phyloP scores from a whole-genome alignment of 1,140 invertebrate species.

The Epicauta chinensis region DNA sequence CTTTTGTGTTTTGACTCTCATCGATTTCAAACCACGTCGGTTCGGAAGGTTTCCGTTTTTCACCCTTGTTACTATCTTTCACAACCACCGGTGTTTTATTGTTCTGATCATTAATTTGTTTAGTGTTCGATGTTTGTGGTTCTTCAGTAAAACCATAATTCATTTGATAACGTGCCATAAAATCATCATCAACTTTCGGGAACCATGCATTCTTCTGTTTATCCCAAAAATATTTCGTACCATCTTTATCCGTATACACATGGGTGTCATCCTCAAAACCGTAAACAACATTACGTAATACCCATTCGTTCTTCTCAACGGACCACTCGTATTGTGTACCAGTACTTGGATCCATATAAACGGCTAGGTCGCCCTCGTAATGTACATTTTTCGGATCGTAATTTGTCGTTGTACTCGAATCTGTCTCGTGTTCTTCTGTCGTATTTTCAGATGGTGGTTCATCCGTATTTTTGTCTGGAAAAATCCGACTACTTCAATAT shows the following conservation, averaged over 20 bases:
- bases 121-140: background rate
- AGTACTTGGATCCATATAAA: constrained; percentile 66
- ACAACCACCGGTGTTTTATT: constrained; percentile 3
- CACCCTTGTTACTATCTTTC: constrained; percentile 22
- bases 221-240: constrained; percentile 89
- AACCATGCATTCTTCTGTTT: constrained; percentile 87
- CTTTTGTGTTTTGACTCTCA: constrained; percentile 90
- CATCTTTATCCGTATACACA: constrained; percentile 83
- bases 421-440: background rate
- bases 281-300: constrained; percentile 48
- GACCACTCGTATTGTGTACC: constrained; percentile 64
- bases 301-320: constrained; percentile 53
- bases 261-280: constrained; percentile 72
- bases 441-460: background rate
- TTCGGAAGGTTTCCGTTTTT: constrained; percentile 46
- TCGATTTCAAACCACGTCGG: constrained; percentile 90
- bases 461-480: background rate
- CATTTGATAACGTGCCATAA: constrained; percentile 93
- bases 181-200: constrained; percentile 95
- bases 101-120: constrained; percentile 7
- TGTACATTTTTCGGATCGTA: constrained; percentile 52
- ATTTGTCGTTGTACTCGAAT: background rate
- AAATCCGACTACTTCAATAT: no score
- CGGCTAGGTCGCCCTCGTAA: constrained; percentile 60
- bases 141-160: constrained; percentile 77